These are phyloP conservation scores for Helostoma temminkii DNA, from an alignment of 2,797 vertebrate species.

Conservation along the genomic window DNA sequence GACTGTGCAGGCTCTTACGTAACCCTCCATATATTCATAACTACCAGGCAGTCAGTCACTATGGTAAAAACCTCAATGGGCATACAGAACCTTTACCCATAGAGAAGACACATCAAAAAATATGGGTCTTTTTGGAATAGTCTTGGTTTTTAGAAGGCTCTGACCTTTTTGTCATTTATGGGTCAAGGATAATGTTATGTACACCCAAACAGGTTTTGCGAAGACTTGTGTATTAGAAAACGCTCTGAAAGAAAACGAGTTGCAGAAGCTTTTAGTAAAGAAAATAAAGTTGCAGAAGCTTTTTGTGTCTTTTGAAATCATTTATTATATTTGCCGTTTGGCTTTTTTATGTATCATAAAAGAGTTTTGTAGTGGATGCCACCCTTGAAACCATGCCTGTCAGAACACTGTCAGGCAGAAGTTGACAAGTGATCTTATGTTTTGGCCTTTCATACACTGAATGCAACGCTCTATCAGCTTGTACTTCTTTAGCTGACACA, in stretches of 20 bases:
- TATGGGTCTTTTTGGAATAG: too few species aligned
- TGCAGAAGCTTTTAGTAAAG: neutral
- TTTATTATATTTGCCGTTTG: slow-evolving; percentile 18
- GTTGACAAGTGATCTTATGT: slow-evolving; percentile 38
- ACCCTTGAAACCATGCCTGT: slow-evolving; percentile 35
- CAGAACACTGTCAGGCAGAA: slow-evolving; percentile 39
- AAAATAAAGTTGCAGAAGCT: slow-evolving; percentile 5
- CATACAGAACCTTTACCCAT: too few species aligned
- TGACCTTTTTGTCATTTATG: neutral
- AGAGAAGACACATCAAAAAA: too few species aligned
- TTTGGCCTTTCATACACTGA: slow-evolving; percentile 35
- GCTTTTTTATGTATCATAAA: slow-evolving; percentile 31
- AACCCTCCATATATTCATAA: too few species aligned
- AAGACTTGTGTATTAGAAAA: neutral
- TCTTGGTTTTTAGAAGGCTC: neutral
- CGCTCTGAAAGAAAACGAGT: slow-evolving; percentile 4
- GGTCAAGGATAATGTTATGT: too few species aligned
- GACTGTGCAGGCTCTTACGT: too few species aligned
- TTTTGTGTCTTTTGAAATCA: neutral
- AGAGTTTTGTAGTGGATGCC: slow-evolving; percentile 26
- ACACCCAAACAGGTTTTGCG: too few species aligned
- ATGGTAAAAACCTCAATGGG: too few species aligned
- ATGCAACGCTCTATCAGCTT: slow-evolving; percentile 24
- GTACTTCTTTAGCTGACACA: slow-evolving; percentile 6
- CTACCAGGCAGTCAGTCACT: too few species aligned